Base-by-base conservation (phyloP, 1,140 invertebrate species). In the Ladona fulva region DNA sequence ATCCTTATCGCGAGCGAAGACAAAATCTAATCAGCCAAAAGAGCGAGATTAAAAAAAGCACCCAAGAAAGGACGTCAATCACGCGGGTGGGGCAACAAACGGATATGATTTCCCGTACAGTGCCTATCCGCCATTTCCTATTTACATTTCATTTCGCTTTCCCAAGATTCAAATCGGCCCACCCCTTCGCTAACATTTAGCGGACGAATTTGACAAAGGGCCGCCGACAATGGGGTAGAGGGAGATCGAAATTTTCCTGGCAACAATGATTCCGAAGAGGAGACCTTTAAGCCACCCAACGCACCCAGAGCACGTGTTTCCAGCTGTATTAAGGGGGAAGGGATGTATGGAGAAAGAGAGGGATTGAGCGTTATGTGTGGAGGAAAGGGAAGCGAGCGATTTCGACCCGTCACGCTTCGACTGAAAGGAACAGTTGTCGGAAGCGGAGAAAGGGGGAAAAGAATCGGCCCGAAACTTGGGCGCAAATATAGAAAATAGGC, bases 391-490 rank as follows among this genome's bases (percentile, higher is more conserved):
- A 52, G 44, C 10, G 44, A 52, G 52, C 52, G 52, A 37, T 37
- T 37, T 22, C 52, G 16, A 22, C n/a, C 52, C 52, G 52, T 66
- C 52, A 66, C 52, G 52, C 52, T 66, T 22, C 16, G 16, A 12
- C n/a, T 66, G 52, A 66, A 66, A 66, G 52, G 52, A 66, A 66
- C 52, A 66, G 52, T 66, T 66, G 52, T 66, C 29, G 29, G 29
- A 37, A 8, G 29, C 29, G 3, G 12, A 66, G 52, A 66, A 66
- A 66, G 52, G 52, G 52, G 52, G 12, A 66, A 22, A 66, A 22
- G 52, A 16, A 66, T 66, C n/a, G n/a, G n/a, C n/a, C n/a, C n/a
- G n/a, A 66, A 22, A 66, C 14, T 66, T 22, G 52, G 44, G n/a
- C 52, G 52, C 52, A 66, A 19, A 66, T 66, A 22, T 22, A 22